Conservation (phyloP, 2,797 vertebrate species). For the Dermochelys coriacea region DNA sequence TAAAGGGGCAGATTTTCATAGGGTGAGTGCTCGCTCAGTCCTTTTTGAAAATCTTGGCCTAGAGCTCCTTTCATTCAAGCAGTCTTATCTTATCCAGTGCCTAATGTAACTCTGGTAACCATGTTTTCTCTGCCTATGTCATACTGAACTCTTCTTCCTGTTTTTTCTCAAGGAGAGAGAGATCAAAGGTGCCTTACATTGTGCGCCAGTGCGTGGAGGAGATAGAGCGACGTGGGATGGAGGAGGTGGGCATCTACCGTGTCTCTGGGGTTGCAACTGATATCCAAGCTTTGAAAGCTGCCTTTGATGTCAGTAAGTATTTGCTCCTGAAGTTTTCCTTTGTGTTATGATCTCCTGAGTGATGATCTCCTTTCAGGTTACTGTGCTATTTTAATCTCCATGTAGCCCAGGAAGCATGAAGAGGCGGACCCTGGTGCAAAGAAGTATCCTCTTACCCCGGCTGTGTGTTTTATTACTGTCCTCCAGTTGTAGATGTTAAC, state of each 20-base stretch:
- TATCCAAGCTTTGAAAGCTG: conserved; percentile 93
- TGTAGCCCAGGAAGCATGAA: not conserved
- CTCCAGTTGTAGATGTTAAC: not conserved
- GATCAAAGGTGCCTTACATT: conserved; percentile 95
- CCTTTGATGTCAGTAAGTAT: conserved; percentile 94
- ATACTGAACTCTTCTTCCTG: not conserved
- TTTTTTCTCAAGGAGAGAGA: conserved; percentile 84
- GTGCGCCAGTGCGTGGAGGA: conserved; percentile 96
- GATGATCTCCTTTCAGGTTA: not conserved
- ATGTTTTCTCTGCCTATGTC: not conserved
- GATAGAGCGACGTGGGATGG: conserved; percentile 94
- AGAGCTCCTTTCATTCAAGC: not conserved
- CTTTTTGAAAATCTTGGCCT: not conserved
- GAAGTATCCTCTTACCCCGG: not conserved
- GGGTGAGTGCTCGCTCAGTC: not conserved
- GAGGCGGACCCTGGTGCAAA: not conserved
- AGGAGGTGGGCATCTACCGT: conserved; percentile 96
- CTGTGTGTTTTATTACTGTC: not conserved
- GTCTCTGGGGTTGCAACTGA: conserved; percentile 95
- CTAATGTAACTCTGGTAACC: not conserved
- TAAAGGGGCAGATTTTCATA: not conserved
- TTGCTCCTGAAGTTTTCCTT: not conserved
- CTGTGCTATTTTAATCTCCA: not conserved
- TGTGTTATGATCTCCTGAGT: not conserved
- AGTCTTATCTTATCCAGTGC: not conserved